Evolutionary conservation across 2,888 invertebrate genomes (phyloP), one percentile per base, ranked within the genome.

Genomic region (Latrodectus hesperus): DNA sequence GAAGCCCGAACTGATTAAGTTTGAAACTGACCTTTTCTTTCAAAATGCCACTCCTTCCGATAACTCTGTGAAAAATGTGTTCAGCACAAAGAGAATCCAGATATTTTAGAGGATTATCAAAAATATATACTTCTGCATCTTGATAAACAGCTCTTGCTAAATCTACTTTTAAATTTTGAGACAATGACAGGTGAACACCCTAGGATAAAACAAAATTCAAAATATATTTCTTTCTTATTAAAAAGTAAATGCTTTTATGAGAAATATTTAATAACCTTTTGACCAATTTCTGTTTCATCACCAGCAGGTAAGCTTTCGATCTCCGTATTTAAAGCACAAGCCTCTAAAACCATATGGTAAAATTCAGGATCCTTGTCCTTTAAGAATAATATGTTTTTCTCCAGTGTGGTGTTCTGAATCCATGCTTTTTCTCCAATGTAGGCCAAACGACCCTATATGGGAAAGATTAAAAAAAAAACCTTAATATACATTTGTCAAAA

Each of bases 241-340:
- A 49, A 3, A 16, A 9, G 6, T 22, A 14, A 70, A 38, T 11
- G 49, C 17, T 70, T 22, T 12, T 11, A 73, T 4, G 16, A 52
- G 9, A 53, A 52, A 73, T 14, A 14, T 14, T 60, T 60, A 22
- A n/a, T 67, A 83, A 83, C 87, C 78, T 94, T 94, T 91, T 94
- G 94, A 70, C 94, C 94, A 85, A 94, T 94, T 91, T 94, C 94
- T 9, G 94, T 94, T 90, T 92, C 91, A 90, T 94, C 94, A 9
- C 93, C 93, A 12, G 92, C 93, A 6, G 93, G 93, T 55, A 94
- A 91, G 89, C 93, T 93, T 22, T 92, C 92, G 79, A 93, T 91
- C 90, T 94, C 94, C 4, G 92, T 91, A 11, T 90, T 90, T 60
- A 94, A 91, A 4, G 93, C 93, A 90, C 93, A 94, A 0, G 93